phyloP scores from a whole-genome alignment of 1,140 invertebrate genomes.

The Thalassaphorura encarpata region DNA sequence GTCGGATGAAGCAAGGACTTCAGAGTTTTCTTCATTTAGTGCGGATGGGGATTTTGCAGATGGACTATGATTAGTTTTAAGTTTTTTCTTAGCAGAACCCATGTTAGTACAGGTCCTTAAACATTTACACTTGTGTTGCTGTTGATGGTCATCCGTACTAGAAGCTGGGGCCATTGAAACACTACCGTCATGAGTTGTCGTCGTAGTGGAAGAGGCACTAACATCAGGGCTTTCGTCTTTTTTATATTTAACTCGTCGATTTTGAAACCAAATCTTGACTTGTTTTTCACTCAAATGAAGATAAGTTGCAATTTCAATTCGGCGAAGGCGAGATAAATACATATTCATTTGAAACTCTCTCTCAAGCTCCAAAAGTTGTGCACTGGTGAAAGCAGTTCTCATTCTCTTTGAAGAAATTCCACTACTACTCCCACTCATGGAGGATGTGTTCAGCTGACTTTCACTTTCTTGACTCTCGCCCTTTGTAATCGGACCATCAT shows the following conservation, averaged over 20 bases:
- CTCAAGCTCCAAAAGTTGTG: conserved; percentile 48
- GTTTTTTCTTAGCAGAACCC: background rate
- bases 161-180: background rate
- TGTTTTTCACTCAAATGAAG: conserved; percentile 76
- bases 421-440: conserved; percentile 9
- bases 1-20: too few species aligned
- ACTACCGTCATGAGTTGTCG: conserved; percentile 1
- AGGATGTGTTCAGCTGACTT: too few species aligned
- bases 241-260: conserved; percentile 73
- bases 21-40: too few species aligned
- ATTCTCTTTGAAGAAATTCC: conserved; percentile 46
- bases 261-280: conserved; percentile 70
- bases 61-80: too few species aligned
- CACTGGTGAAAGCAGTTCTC: conserved; percentile 49
- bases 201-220: conserved; percentile 6
- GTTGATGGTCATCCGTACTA: background rate
- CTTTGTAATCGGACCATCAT: background rate
- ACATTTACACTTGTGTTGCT: background rate
- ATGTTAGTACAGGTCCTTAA: conserved; percentile 1
- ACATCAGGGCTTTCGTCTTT: conserved; percentile 53
- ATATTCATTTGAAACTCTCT: conserved; percentile 47
- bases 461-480: conserved; percentile 3
- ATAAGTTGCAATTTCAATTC: conserved; percentile 50
- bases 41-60: too few species aligned
- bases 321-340: conserved; percentile 47